Evolutionary conservation across 2,113 vertebrate genomes (phyloP).

Genomic region (Patagioenas fasciata): DNA sequence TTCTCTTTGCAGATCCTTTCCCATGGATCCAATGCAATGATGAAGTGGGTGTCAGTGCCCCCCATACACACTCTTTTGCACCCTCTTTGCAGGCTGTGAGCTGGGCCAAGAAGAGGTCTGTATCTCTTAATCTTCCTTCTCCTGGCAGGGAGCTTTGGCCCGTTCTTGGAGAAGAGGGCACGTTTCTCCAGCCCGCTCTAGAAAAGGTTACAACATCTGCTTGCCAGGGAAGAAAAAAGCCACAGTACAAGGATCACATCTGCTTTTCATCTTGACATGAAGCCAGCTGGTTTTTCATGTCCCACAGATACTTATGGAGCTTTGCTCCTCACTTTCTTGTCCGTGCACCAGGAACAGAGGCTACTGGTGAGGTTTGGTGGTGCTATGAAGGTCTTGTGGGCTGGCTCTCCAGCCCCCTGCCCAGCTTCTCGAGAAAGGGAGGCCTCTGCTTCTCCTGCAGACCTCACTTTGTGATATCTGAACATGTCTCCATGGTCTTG

Average conservation of each 20-base stretch:
- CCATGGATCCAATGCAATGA: neutral
- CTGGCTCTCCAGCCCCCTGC: neutral
- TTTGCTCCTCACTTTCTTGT: neutral
- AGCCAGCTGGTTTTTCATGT: neutral
- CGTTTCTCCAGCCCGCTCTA: fast-evolving
- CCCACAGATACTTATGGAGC: neutral
- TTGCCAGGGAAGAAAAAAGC: neutral
- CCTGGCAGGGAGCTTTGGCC: neutral
- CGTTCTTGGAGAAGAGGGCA: neutral
- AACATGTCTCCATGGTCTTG: neutral
- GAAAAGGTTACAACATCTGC: neutral
- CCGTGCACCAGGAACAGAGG: neutral
- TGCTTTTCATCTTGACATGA: neutral
- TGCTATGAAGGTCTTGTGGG: neutral
- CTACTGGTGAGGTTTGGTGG: neutral
- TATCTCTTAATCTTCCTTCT: neutral
- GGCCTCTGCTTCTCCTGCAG: neutral
- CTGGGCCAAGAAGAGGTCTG: neutral
- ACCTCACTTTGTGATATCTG: neutral
- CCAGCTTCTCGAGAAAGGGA: neutral
- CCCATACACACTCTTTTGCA: neutral
- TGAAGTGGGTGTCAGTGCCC: neutral
- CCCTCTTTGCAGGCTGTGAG: neutral
- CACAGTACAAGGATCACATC: neutral
- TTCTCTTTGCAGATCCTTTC: neutral